Evolutionary conservation across 2,797 vertebrate species (phyloP).

Genomic region (Sciurus vulgaris): DNA sequence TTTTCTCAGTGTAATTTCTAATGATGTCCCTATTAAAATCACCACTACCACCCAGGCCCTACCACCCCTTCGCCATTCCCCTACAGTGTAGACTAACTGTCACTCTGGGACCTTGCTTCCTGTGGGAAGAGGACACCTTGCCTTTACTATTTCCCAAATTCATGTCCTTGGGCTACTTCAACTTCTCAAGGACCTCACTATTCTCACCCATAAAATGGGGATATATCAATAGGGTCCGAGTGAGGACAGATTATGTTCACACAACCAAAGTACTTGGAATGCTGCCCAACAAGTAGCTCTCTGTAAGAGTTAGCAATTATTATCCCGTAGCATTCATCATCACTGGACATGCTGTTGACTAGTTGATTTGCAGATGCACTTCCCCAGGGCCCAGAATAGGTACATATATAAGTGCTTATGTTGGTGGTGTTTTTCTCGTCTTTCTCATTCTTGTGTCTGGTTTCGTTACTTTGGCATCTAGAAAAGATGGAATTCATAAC

Average conservation of each 20-base stretch:
- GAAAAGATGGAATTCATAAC: not conserved
- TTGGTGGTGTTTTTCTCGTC: not conserved
- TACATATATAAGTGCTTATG: not conserved
- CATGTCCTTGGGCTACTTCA: not conserved
- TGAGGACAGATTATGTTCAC: not conserved
- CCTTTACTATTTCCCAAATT: not conserved
- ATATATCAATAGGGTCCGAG: not conserved
- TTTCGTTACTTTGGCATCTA: not conserved
- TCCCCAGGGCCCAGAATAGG: not conserved
- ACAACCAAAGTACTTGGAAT: not conserved
- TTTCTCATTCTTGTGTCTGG: not conserved
- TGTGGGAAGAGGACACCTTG: not conserved
- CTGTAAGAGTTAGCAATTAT: not conserved
- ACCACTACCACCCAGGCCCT: not conserved
- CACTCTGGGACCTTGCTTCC: not conserved
- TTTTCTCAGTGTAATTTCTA: not conserved
- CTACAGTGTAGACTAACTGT: not conserved
- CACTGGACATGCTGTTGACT: not conserved
- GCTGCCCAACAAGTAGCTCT: not conserved
- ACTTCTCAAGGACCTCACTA: not conserved
- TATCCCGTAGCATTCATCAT: not conserved
- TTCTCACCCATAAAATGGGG: not conserved
- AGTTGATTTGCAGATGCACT: not conserved
- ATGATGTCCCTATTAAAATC: not conserved
- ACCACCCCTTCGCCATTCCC: not conserved